Percentiles rank a stretch among this genome's conserved stretches.
These are phyloP conservation scores for Carlito syrichta DNA, from an alignment of 2,113 vertebrate species.

Conservation along the genomic window DNA sequence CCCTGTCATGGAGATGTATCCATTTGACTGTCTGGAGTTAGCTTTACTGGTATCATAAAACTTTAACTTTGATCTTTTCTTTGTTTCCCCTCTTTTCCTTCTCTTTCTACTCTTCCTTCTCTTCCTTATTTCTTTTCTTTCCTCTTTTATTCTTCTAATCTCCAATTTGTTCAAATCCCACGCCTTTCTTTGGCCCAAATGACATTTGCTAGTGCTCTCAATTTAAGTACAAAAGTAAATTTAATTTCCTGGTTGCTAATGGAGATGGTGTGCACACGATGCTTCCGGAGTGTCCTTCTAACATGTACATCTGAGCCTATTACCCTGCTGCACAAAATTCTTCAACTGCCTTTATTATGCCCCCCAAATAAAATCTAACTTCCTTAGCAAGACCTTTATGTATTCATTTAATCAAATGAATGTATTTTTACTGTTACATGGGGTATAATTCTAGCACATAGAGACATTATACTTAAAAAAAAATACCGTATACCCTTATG, in stretches of 20 bases:
- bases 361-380: background rate
- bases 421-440: background rate
- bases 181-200: background rate
- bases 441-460: background rate
- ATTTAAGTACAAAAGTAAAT: conserved; percentile 12
- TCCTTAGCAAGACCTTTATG: background rate
- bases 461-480: background rate
- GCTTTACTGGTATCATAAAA: background rate
- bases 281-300: background rate
- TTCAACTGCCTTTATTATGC: background rate
- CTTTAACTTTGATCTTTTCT: conserved; percentile 10
- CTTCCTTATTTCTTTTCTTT: background rate
- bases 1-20: background rate
- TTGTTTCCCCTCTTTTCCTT: background rate
- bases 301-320: background rate
- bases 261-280: background rate
- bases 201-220: background rate
- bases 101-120: background rate
- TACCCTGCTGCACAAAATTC: background rate
- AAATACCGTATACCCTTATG: background rate
- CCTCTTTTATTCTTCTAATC: conserved; percentile 4
- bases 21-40: background rate
- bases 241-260: background rate
- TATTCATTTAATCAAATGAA: background rate
- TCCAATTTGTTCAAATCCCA: background rate